These are phyloP conservation scores for Neoascia interrupta DNA, from an alignment of 2,888 invertebrate genomes.

Conservation along the genomic window DNA sequence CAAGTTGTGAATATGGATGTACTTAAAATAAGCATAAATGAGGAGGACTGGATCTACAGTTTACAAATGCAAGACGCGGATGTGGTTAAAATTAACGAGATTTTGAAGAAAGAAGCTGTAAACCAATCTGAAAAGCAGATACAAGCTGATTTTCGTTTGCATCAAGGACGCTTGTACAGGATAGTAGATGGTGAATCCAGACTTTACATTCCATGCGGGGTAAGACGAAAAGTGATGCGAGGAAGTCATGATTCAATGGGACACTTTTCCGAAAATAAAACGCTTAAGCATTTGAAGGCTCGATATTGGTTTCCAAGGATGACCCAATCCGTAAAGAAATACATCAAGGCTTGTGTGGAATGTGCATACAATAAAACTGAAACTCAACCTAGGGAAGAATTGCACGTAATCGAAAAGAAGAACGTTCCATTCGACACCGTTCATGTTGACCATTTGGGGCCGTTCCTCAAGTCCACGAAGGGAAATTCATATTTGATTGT, in stretches of 20 bases:
- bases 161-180: not conserved
- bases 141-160: not conserved
- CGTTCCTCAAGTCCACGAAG: slow-evolving; percentile 29
- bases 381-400: slow-evolving; percentile 19
- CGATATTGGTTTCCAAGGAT: slow-evolving; percentile 48
- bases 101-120: not conserved
- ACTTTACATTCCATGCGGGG: slow-evolving; percentile 15
- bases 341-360: slow-evolving; percentile 23
- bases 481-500: slow-evolving; percentile 24
- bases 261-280: slow-evolving; percentile 38
- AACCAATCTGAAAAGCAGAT: slow-evolving; percentile 11
- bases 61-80: not conserved
- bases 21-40: not conserved
- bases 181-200: slow-evolving; percentile 5
- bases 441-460: slow-evolving; percentile 10
- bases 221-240: slow-evolving; percentile 14
- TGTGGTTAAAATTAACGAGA: not conserved
- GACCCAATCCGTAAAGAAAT: slow-evolving; percentile 36
- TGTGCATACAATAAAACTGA: slow-evolving; percentile 26
- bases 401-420: slow-evolving; percentile 24
- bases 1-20: slow-evolving; percentile 1
- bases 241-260: slow-evolving; percentile 34
- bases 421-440: slow-evolving; percentile 19
- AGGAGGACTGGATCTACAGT: slow-evolving; percentile 10
- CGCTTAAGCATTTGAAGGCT: slow-evolving; percentile 1